Evolutionary conservation across 2,888 invertebrate species (phyloP), one percentile per base, ranked within the genome.

Genomic region (Heliconius hortense): DNA sequence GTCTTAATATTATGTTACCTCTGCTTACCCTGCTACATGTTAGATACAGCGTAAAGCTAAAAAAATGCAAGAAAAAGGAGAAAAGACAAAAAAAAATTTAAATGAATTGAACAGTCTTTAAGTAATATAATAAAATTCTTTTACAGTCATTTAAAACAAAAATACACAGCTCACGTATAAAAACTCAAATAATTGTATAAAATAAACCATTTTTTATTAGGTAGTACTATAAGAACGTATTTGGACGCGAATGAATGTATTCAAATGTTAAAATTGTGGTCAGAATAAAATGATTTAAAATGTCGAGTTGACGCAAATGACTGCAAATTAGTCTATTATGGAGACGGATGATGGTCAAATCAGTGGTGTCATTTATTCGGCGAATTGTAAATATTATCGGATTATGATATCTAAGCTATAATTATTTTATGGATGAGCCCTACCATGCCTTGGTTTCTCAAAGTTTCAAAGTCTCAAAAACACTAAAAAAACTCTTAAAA

Each of bases 371-470:
- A 76, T 70, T 70, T 73, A 71, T 66, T 59, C 8, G 31, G 24
- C 28, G 60, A 24, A 64, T 21, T 73, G 59, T 53, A 67, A 76
- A 76, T 66, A 74, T 74, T 66, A 74, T 53, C 43, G 53, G 68
- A 73, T 21, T 31, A 56, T 76, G 74, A 67, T 74, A 76, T 76
- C 76, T 78, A 76, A 76, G 74, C 78, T 69, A 31, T 69, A 73
- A 78, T 75, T 66, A 75, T 69, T 53, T 53, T 60, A 64, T 62
- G 59, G 39, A 72, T 48, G 72, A 74, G 72, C 64, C 15, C 18
- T 15, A 13, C 13, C 56, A 39, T 7, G 24, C 7, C 15, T 66
- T 15, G 15, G 39, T 24, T 66, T 66, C 5, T 66, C 2, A 39
- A 24, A 26, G 60, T 15, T 60, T n/a, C n/a, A n/a, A n/a, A n/a